phyloP scores from a whole-genome alignment of 2,797 vertebrate genomes.

The Sciaenops ocellatus region DNA sequence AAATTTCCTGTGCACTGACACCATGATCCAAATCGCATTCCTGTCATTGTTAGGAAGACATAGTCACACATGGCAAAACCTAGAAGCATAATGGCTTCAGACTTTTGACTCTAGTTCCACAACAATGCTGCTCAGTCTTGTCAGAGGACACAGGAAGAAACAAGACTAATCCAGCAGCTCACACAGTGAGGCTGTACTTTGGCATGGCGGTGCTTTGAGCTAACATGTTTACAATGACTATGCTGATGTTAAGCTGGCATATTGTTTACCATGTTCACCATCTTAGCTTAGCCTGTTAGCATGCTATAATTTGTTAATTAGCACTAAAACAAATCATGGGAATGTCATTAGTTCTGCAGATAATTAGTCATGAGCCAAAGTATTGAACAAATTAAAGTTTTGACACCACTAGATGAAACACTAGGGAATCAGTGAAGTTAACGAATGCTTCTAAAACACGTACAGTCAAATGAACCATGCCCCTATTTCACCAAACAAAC shows the following conservation, averaged over 20 bases:
- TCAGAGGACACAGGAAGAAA: conserved; percentile 32
- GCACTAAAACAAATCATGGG: not conserved
- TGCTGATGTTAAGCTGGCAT: not conserved
- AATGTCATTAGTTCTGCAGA: not conserved
- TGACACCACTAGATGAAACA: too few relatives aligned
- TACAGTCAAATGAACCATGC: too few relatives aligned
- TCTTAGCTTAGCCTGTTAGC: not conserved
- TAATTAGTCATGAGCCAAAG: not conserved
- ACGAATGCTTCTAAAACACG: too few relatives aligned
- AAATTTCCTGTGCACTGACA: conserved; percentile 55
- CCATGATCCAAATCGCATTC: conserved; percentile 53
- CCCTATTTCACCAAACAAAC: too few relatives aligned
- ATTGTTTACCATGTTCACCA: not conserved
- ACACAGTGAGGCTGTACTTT: not conserved
- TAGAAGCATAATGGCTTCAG: conserved; percentile 27
- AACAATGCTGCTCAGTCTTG: conserved; percentile 49
- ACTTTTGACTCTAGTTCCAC: conserved; percentile 31
- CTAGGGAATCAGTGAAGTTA: too few relatives aligned
- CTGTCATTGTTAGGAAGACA: conserved; percentile 55
- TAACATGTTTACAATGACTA: not conserved
- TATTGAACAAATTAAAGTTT: too few relatives aligned
- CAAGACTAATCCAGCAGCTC: not conserved
- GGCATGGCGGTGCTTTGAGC: not conserved
- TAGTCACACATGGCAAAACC: not conserved
- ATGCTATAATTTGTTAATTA: not conserved